These are phyloP conservation scores for Temnopleurus reevesii DNA, from an alignment of 53 echinoderm and acorn worm species.

Conservation along the genomic window DNA sequence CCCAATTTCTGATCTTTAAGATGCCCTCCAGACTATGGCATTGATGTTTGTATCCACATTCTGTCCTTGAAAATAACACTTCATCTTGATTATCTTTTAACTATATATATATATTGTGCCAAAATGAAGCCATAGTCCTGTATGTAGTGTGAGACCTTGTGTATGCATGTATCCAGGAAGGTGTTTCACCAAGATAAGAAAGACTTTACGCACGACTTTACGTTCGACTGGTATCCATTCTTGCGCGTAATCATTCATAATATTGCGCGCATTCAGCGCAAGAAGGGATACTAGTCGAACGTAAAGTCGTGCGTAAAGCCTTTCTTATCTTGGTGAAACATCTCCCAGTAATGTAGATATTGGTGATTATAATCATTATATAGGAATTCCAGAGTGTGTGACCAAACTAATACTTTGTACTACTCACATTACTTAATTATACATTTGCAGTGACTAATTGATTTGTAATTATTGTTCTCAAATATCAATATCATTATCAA, in stretches of 20 bases:
- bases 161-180: not conserved
- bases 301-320: too few relatives aligned
- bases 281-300: too few relatives aligned
- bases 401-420: slow-evolving; percentile 5
- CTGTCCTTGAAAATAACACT: not conserved
- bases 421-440: not conserved
- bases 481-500: not conserved
- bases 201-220: too few relatives aligned
- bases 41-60: too few relatives aligned
- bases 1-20: too few relatives aligned
- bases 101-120: slow-evolving; percentile 3
- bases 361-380: not conserved
- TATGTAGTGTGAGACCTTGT: not conserved
- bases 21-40: too few relatives aligned
- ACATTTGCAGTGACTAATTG: not conserved
- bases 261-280: too few relatives aligned
- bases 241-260: too few relatives aligned
- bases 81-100: not conserved
- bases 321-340: too few relatives aligned
- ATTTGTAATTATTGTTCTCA: too few relatives aligned
- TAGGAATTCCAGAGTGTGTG: slow-evolving; percentile 34
- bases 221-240: too few relatives aligned
- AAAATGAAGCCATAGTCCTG: slow-evolving; percentile 8
- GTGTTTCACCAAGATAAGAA: too few relatives aligned
- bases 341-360: not conserved